Evolutionary conservation across 1,140 invertebrate genomes (phyloP), one percentile per base, ranked within the genome.

Genomic region (Ceratitis capitata): DNA sequence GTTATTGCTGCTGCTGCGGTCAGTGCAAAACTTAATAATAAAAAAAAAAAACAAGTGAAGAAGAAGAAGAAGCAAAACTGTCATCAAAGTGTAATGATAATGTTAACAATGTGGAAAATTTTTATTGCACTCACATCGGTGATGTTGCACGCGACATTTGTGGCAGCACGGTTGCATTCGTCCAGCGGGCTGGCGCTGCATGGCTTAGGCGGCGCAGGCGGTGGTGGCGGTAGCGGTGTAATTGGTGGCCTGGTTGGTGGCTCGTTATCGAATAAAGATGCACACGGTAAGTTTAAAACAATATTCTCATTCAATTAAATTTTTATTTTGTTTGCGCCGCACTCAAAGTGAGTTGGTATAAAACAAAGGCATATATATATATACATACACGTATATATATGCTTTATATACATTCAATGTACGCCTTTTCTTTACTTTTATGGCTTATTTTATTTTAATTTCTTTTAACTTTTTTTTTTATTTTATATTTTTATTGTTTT

Each of bases 31-130:
- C n/a, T n/a, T n/a, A n/a, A n/a, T n/a, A n/a, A n/a, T n/a, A n/a
- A n/a, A n/a, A n/a, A n/a, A n/a, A n/a, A n/a, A n/a, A n/a, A n/a
- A n/a, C n/a, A n/a, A n/a, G n/a, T n/a, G n/a, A n/a, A n/a, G n/a
- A n/a, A n/a, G n/a, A n/a, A n/a, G n/a, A n/a, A n/a, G n/a, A n/a
- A n/a, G n/a, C n/a, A n/a, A 78, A 78, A 78, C 7, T 78, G 69
- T 45, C 64, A 85, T 78, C 84, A 85, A 49, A 47, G 39, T 90
- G 89, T 89, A 90, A 90, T 90, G 89, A 88, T 88, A 89, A 90
- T 89, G 89, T 88, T 90, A 90, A 91, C 88, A 89, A 91, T 90
- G 89, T 89, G 89, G 88, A 89, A 89, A 88, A 90, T 91, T 91
- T 91, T 89, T 89, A 91, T 91, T 87, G 87, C 87, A 47, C 42